These are phyloP conservation scores for Lepidothrix coronata DNA, from an alignment of 2,113 vertebrate genomes.

Conservation along the genomic window DNA sequence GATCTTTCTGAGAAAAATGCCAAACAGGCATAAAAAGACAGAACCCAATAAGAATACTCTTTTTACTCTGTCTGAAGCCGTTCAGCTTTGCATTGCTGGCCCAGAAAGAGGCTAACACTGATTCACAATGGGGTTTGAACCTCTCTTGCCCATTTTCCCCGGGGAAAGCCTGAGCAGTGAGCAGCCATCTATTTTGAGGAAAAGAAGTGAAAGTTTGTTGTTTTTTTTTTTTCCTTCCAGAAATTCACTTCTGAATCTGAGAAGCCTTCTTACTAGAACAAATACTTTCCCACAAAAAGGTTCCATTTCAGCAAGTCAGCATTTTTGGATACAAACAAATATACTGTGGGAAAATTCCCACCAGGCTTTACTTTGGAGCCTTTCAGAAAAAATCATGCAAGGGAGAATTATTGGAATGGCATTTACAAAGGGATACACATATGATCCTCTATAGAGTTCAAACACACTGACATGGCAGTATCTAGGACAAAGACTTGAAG, in stretches of 20 bases:
- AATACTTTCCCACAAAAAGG: conserved; percentile 38
- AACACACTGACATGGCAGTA: neutral
- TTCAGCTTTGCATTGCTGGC: neutral
- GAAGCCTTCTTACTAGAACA: conserved; percentile 16
- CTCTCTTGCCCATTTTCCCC: neutral
- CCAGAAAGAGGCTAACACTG: neutral
- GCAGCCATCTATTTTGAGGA: neutral
- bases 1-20: neutral
- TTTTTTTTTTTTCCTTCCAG: neutral
- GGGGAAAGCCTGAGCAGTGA: neutral
- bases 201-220: conserved; percentile 19
- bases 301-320: conserved; percentile 7
- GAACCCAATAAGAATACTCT: neutral
- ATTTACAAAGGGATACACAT: neutral
- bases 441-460: neutral
- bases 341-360: conserved; percentile 52
- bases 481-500: conserved; percentile 15
- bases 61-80: neutral
- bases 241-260: conserved; percentile 23
- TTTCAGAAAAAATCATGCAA: neutral
- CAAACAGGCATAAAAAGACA: neutral
- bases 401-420: conserved; percentile 1
- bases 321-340: conserved; percentile 35
- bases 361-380: conserved; percentile 8
- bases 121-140: neutral